Evolutionary conservation across 2,797 vertebrate genomes (phyloP), one percentile per base, ranked within the genome.

Genomic region (Karalla daura): DNA sequence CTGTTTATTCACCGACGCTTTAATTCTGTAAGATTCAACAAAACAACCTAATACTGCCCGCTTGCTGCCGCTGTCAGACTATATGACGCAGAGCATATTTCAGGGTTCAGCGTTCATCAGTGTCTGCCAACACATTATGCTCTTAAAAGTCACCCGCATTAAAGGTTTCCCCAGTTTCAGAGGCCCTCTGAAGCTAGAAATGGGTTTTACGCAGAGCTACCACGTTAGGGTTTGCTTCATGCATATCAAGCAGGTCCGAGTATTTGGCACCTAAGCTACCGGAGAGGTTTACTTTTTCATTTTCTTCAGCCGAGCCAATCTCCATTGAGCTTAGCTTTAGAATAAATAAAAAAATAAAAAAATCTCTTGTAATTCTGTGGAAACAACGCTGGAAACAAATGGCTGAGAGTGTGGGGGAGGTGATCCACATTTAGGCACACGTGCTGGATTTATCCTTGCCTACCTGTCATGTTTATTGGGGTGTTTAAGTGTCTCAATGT

Each of bases 141-240:
- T 74, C 67, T 80, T 74, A 76, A 75, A 81, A 78, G 63, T 74
- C 75, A 83, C 71, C 74, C 72, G 50, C 66, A 74, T 81, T 71
- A 82, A 80, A 83, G 65, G 27, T 71, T 49, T 78, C 58, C 59
- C 47, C 63, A 37, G 52, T 41, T 54, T 41, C 56, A 51, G 58
- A 66, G 47, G 50, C 60, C 67, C 56, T 74, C 40, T 76, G 21
- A 63, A 65, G 70, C 61, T 70, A 75, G 67, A 58, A 76, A 74
- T 68, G 58, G 45, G n/a, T 55, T 79, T 79, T 53, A 58, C 50
- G 52, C 33, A 49, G 56, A 77, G 74, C 56, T 76, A 72, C 52
- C 54, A 43, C 45, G 53, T 58, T 74, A 50, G 50, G 71, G 50
- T 80, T 75, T 82, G 68, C 50, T 53, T 80, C 55, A 63, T 70